Base-by-base conservation (phyloP, 2,888 invertebrate genomes). In the Agapostemon virescens region DNA sequence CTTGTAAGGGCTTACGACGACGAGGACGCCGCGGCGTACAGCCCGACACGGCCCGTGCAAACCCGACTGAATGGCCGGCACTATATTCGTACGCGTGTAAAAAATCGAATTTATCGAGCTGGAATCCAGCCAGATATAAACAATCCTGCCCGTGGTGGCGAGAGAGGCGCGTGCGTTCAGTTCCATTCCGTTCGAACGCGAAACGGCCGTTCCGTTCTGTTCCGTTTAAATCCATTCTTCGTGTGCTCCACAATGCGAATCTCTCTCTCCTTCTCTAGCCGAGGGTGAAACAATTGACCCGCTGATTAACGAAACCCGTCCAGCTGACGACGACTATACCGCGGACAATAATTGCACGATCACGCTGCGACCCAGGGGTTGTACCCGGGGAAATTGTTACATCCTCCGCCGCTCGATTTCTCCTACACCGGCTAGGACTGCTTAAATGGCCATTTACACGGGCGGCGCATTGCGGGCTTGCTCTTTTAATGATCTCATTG, bases 41-140 rank as follows among this genome's bases (percentile, higher is more conserved):
- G 30, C 40, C 36, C 85, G 68, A 81, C 81, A 77, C 87, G 84
- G 82, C 70, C 83, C 79, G 79, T 79, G 83, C 80, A 68, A 42
- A 55, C 52, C 70, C 83, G 77, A 69, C 81, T 86, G 87, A 89
- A 89, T 87, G 88, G 88, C 84, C 89, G 89, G 87, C 83, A 84
- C 89, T 89, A 86, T 89, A 88, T 89, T 89, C 87, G 86, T 88
- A 77, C 79, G 79, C 69, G 82, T 78, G 79, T 81, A 87, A 88
- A 89, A 89, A 88, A 82, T 79, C 84, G 83, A 87, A 88, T 89
- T 89, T 88, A 88, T 89, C 88, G 86, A 84, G 79, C 67, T 82
- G 87, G 84, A 83, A 88, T 87, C 85, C 85, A 83, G 69, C 58
- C 78, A 79, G 86, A 86, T 88, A 84, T 87, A 87, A 88, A 89